Base-by-base conservation (phyloP, 2,797 vertebrate species). In the Pyrrhura leucotis region DNA sequence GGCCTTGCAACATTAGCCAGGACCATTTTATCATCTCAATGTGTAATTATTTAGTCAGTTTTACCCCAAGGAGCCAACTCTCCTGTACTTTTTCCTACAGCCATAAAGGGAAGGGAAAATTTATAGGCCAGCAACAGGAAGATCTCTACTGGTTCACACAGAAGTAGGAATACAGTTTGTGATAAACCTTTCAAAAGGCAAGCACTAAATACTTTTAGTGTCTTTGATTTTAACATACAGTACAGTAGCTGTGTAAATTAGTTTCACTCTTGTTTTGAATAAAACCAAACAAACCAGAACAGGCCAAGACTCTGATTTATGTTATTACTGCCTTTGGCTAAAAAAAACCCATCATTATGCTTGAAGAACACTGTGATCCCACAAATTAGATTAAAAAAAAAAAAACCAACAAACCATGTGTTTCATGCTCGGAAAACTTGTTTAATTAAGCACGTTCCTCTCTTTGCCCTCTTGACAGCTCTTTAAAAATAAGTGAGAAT, bases 41-140 rank as follows among this genome's bases (percentile, higher is more conserved):
- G 58, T 87, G 91, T 68, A 96, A 96, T 96, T 95, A 96, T 88
- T 96, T 86, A 95, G 95, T 88, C 96, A 97, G 90, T 65, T 95
- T 71, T 78, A 88, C 85, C 96, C 96, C 37, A 14, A 72, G 95
- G 85, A 84, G 39, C 54, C 83, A 89, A 92, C 39, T 89, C 94
- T 75, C 56, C 77, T 91, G 1, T 90, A 47, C 88, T 89, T 96
- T 86, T 78, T 62, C 84, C 93, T 91, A 61, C 35, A 58, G 42
- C 71, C 42, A 91, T 74, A 85, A 28, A 65, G 25, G 4, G 4
- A 25, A 61, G 48, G 45, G 67, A 73, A 75, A 89, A 93, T 96
- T 66, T 87, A 84, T 75, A 71, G 10, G 68, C 54, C 50, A 88
- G 71, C 48, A 93, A 88, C 18, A 83, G 53, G 81, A 86, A 86